Percentiles rank a stretch among this genome's conserved stretches.
Conservation (phyloP, 2,797 vertebrate species). For the Anolis apletophallus region DNA sequence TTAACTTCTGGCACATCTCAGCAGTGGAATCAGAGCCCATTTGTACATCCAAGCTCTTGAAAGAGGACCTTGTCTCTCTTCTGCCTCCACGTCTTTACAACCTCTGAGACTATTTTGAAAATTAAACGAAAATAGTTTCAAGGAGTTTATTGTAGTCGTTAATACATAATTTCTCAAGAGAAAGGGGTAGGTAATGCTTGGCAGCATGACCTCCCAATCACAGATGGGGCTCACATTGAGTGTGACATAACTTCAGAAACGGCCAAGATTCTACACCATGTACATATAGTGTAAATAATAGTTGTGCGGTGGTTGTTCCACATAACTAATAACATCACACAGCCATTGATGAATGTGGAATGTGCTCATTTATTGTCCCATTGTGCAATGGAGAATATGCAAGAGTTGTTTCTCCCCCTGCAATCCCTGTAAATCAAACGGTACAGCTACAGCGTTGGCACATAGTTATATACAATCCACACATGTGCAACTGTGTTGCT, state of each 20-base stretch:
- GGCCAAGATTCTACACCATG: not conserved
- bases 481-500: too few species aligned
- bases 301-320: too few species aligned
- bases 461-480: too few species aligned
- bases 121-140: not conserved
- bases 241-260: not conserved
- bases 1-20: conserved; percentile 14
- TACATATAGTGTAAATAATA: too few species aligned
- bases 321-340: too few species aligned
- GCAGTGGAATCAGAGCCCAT: not conserved
- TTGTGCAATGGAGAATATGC: too few species aligned
- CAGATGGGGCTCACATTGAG: not conserved
- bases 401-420: too few species aligned
- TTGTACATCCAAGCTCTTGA: not conserved
- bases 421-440: too few species aligned
- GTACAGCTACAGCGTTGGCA: too few species aligned
- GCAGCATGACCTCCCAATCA: not conserved
- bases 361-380: too few species aligned
- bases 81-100: not conserved
- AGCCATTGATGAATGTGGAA: too few species aligned
- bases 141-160: not conserved
- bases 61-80: not conserved
- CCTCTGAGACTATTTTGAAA: not conserved
- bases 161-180: not conserved
- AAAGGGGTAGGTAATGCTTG: not conserved